Base-by-base conservation (phyloP, 2,888 invertebrate species). In the Brachylomia viminalis region DNA sequence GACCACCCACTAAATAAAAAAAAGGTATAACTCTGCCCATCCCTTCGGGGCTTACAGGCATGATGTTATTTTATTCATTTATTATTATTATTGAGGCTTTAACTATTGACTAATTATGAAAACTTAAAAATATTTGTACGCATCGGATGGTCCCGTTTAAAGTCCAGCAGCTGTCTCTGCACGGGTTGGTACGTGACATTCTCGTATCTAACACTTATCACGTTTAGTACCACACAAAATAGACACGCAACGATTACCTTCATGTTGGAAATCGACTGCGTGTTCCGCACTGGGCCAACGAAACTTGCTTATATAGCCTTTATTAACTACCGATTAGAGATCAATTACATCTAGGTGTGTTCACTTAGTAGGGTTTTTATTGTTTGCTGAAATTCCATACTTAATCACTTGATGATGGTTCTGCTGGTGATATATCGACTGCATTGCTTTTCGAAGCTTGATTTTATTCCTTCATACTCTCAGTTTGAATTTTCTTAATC, bases 91-190 rank as follows among this genome's bases (percentile, higher is more conserved):
- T 20, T 38, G 6, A 23, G 1, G 1, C 23, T 58, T 47, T 8
- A 17, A 30, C 11, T 8, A 20, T 61, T 8, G n/a, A 27, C 3
- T 49, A 38, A 27, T 49, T 27, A 0, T 27, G 0, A 6, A 59
- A 23, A 30, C 17, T 0, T 27, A 27, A 30, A 6, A 30, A 17
- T 0, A 17, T 33, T 10, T 15, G 5, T 72, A 80, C 76, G 69
- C 86, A 93, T 93, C 87, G 90, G 90, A 77, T 93, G 90, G 20
- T 90, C 75, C 71, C 80, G 73, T 81, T 86, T 89, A 74, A 93
- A 93, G 59, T 93, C 91, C 67, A 89, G 87, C 0, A 93, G 72
- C 68, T 93, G 93, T 27, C 89, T 79, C 0, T 86, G 77, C 5
- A 86, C 87, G 2, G 92, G 90, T 58, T 90, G 80, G 13, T 87